Conservation (phyloP, 2,797 vertebrate species). For the Enteromius fasciolatus region DNA sequence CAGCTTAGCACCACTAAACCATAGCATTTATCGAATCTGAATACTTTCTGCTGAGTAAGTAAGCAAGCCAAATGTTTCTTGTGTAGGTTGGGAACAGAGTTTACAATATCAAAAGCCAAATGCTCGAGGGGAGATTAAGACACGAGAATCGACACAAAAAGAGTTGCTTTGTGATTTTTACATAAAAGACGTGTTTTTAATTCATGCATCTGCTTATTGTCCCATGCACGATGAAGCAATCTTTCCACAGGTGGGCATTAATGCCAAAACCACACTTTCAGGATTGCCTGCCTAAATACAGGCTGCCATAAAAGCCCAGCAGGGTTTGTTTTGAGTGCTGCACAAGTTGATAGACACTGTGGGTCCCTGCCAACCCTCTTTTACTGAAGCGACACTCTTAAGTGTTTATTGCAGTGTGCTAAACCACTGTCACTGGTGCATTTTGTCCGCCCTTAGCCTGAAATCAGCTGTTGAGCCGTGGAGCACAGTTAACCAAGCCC, state of each 20-base stretch:
- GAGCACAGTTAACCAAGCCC: not conserved
- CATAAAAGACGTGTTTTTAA: not conserved
- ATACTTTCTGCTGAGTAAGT: slow-evolving; percentile 29
- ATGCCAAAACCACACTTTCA: slow-evolving; percentile 71
- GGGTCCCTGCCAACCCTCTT: slow-evolving; percentile 35
- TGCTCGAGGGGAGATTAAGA: not conserved
- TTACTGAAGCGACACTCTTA: slow-evolving; percentile 37
- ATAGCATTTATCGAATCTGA: slow-evolving; percentile 22
- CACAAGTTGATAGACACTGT: slow-evolving; percentile 49
- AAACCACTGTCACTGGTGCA: slow-evolving; percentile 10
- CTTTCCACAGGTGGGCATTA: slow-evolving; percentile 58
- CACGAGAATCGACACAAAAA: not conserved
- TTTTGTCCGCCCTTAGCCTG: slow-evolving; percentile 13
- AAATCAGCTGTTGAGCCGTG: not conserved
- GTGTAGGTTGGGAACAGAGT: slow-evolving; percentile 33
- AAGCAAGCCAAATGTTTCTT: slow-evolving; percentile 36
- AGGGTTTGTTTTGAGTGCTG: slow-evolving; percentile 64
- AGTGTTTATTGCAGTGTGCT: slow-evolving; percentile 43
- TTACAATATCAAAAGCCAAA: slow-evolving; percentile 16
- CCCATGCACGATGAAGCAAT: not conserved
- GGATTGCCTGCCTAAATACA: slow-evolving; percentile 64
- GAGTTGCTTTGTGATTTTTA: not conserved
- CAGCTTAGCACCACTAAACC: slow-evolving; percentile 46
- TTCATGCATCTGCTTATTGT: not conserved
- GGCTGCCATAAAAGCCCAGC: slow-evolving; percentile 54